phyloP scores from a whole-genome alignment of 2,888 invertebrate species.

The Acleris literana region DNA sequence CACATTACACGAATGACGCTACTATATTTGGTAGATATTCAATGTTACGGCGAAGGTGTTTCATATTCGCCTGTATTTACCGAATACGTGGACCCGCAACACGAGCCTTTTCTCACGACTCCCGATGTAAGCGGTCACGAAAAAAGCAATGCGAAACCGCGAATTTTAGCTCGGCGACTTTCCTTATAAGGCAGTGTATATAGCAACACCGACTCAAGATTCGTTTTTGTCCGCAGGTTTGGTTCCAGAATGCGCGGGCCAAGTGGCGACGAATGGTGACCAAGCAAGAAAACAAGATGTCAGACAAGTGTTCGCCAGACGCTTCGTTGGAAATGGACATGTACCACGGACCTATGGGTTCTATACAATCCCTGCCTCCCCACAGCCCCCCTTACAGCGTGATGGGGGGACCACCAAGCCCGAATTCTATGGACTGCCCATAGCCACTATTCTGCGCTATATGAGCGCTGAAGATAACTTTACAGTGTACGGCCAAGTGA shows the following conservation, averaged over 20 bases:
- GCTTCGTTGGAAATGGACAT: conserved; percentile 86
- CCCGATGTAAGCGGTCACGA: not conserved
- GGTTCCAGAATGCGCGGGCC: conserved; percentile 97
- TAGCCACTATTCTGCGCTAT: conserved; percentile 82
- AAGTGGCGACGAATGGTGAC: conserved; percentile 96
- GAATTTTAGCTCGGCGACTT: conserved; percentile 36
- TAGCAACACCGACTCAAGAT: conserved; percentile 50
- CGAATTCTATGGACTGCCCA: conserved; percentile 89
- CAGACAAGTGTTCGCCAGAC: conserved; percentile 88
- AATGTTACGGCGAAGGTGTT: no score
- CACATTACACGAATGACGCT: no score
- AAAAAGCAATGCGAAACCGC: conserved; percentile 16
- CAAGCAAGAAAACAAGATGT: conserved; percentile 89
- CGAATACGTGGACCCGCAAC: no score
- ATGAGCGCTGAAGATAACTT: conserved; percentile 62
- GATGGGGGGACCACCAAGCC: conserved; percentile 86
- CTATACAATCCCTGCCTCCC: conserved; percentile 85
- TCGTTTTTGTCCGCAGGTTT: conserved; percentile 88
- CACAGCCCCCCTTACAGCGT: conserved; percentile 89
- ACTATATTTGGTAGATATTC: no score
- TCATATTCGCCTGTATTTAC: no score
- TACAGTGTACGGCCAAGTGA: conserved; percentile 12
- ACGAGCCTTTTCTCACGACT: not conserved
- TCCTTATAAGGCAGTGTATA: conserved; percentile 13
- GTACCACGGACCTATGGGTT: conserved; percentile 86